Percentiles rank a stretch among this genome's conserved stretches.
Conservation (phyloP, 2,888 invertebrate genomes). For the Ophraella communa region DNA sequence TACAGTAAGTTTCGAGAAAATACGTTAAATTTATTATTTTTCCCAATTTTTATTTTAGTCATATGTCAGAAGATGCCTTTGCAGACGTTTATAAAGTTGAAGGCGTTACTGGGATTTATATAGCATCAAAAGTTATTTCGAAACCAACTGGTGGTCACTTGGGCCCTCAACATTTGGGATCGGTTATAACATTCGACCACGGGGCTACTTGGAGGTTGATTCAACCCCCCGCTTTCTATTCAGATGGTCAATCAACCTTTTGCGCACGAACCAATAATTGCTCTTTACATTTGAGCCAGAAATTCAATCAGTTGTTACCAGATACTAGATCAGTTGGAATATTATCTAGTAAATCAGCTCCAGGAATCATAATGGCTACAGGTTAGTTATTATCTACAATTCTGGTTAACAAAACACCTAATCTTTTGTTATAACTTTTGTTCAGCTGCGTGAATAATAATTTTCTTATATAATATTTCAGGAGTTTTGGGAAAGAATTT, state of each 20-base stretch:
- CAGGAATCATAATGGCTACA: slow-evolving; percentile 87
- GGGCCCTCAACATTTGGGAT: slow-evolving; percentile 77
- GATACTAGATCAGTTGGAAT: slow-evolving; percentile 81
- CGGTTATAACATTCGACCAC: slow-evolving; percentile 85
- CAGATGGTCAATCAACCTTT: slow-evolving; percentile 70
- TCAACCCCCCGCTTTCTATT: slow-evolving; percentile 73
- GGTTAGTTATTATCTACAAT: slow-evolving; percentile 66
- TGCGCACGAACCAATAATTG: slow-evolving; percentile 74
- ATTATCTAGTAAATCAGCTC: slow-evolving; percentile 84
- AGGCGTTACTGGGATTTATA: slow-evolving; percentile 86
- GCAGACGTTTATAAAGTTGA: slow-evolving; percentile 88
- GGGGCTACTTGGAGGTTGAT: slow-evolving; percentile 84
- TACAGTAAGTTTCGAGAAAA: slow-evolving; percentile 70
- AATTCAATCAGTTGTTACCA: slow-evolving; percentile 83
- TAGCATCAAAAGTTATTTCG: slow-evolving; percentile 78
- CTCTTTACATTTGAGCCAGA: slow-evolving; percentile 86
- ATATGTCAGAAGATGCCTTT: slow-evolving; percentile 80
- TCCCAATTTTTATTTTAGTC: slow-evolving; percentile 60
- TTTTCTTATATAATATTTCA: too few species aligned
- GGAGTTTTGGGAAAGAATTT: slow-evolving; percentile 80
- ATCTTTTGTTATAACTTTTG: too few species aligned
- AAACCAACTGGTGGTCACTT: slow-evolving; percentile 63
- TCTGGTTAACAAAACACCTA: too few species aligned
- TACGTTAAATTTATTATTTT: not conserved
- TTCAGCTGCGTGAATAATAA: not conserved